Percentiles rank a stretch among this genome's conserved stretches.
phyloP scores from a whole-genome alignment of 2,797 vertebrate species.

The Sylvilagus floridanus region DNA sequence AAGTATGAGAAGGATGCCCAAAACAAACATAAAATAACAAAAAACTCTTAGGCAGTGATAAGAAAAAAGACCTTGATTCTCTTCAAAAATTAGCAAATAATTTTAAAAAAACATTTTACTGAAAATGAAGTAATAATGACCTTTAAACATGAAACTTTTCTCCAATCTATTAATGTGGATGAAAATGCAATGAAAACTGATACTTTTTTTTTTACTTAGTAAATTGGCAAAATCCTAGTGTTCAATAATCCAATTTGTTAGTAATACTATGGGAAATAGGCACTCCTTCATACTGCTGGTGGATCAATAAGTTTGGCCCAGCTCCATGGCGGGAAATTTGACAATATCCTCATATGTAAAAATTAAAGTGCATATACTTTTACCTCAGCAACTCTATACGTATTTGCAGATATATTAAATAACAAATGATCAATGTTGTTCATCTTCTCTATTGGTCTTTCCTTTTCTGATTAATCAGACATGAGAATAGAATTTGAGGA shows the following conservation, averaged over 20 bases:
- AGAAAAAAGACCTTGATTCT: background rate
- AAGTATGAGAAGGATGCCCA: background rate
- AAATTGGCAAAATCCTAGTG: background rate
- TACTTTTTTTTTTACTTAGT: background rate
- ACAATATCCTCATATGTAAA: background rate
- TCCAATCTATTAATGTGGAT: background rate
- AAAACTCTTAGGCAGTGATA: background rate
- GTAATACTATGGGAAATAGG: background rate
- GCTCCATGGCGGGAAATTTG: background rate
- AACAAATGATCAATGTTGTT: background rate
- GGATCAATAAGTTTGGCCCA: background rate
- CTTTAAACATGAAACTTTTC: background rate
- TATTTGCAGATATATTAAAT: background rate
- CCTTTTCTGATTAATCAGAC: slow-evolving; percentile 4
- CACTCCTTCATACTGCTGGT: background rate
- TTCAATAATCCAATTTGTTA: background rate
- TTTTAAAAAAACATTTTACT: background rate
- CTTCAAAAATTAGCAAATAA: background rate
- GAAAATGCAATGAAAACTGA: background rate
- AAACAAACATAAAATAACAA: background rate
- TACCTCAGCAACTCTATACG: background rate
- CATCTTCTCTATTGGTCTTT: background rate
- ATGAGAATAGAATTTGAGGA: background rate
- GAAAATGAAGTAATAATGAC: background rate
- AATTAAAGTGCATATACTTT: background rate